phyloP scores from a whole-genome alignment of 2,113 vertebrate genomes.

The Hemiscyllium ocellatum region DNA sequence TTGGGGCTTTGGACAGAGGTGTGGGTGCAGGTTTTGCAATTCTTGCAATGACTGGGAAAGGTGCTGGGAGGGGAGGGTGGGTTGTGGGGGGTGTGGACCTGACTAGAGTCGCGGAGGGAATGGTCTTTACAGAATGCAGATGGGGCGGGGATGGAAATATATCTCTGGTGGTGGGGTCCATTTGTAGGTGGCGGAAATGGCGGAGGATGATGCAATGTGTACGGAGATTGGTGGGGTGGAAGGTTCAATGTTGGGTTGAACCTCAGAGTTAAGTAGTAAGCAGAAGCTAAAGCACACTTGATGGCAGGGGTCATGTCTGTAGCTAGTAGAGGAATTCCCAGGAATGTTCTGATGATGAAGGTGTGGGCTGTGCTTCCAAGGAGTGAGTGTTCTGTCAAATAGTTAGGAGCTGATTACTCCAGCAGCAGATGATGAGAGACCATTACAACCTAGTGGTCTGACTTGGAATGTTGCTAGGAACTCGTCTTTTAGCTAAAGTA shows the following conservation, averaged over 20 bases:
- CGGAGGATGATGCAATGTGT: no score
- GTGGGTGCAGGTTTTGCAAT: no score
- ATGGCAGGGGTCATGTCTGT: background rate
- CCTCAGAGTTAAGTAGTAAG: background rate
- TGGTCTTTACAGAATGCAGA: no score
- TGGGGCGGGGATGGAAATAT: no score
- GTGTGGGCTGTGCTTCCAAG: background rate
- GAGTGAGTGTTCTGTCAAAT: background rate
- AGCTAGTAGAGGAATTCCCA: background rate
- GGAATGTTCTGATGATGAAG: background rate
- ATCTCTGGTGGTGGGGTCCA: no score
- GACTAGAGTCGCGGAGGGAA: no score
- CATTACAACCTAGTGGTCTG: background rate
- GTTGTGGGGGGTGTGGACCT: no score
- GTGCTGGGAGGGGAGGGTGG: no score
- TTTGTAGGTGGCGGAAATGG: no score
- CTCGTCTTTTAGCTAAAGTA: background rate
- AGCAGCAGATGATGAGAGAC: background rate
- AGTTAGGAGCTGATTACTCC: background rate
- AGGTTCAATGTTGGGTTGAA: background rate
- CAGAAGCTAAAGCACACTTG: background rate
- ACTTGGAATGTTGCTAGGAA: background rate
- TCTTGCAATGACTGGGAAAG: no score
- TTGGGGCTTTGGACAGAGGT: no score
- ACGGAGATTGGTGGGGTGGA: no score